phyloP scores from a whole-genome alignment of 2,888 invertebrate species.

The Tyria jacobaeae region DNA sequence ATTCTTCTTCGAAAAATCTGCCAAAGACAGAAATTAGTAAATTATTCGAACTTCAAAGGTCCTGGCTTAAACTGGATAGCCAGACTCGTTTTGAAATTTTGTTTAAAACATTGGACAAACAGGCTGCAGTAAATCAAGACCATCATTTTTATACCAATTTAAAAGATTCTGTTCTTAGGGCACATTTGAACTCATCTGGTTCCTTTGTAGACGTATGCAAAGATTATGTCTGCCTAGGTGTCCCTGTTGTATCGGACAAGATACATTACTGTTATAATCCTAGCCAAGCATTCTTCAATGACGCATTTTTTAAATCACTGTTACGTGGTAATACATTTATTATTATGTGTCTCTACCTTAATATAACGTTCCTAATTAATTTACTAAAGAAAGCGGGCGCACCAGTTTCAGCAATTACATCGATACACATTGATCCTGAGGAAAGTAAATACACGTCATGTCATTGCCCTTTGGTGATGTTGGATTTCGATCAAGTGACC shows the following conservation, averaged over 20 bases:
- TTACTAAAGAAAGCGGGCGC: slow-evolving; percentile 19
- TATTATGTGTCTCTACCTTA: not conserved
- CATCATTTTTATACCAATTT: not conserved
- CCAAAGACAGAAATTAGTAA: not conserved
- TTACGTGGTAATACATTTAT: slow-evolving; percentile 33
- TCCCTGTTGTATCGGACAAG: slow-evolving; percentile 13
- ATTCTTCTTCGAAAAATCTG: too few relatives aligned
- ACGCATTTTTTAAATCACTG: slow-evolving; percentile 20
- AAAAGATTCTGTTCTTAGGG: slow-evolving; percentile 26
- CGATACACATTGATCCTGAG: not conserved
- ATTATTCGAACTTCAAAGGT: slow-evolving; percentile 14
- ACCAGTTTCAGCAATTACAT: slow-evolving; percentile 16
- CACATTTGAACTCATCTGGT: not conserved
- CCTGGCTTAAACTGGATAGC: slow-evolving; percentile 28
- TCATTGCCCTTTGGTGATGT: not conserved
- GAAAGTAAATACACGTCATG: not conserved
- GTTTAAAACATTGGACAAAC: not conserved
- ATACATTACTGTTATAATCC: accelerated
- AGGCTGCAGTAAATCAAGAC: not conserved
- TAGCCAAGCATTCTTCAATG: not conserved
- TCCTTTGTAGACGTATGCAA: slow-evolving; percentile 37
- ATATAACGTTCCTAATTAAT: not conserved
- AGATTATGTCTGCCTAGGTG: slow-evolving; percentile 41
- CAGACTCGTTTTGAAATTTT: slow-evolving; percentile 31
- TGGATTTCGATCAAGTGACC: not conserved